These are phyloP conservation scores for Oryzias dopingdopingensis DNA, from an alignment of 2,797 vertebrate species.

Conservation along the genomic window DNA sequence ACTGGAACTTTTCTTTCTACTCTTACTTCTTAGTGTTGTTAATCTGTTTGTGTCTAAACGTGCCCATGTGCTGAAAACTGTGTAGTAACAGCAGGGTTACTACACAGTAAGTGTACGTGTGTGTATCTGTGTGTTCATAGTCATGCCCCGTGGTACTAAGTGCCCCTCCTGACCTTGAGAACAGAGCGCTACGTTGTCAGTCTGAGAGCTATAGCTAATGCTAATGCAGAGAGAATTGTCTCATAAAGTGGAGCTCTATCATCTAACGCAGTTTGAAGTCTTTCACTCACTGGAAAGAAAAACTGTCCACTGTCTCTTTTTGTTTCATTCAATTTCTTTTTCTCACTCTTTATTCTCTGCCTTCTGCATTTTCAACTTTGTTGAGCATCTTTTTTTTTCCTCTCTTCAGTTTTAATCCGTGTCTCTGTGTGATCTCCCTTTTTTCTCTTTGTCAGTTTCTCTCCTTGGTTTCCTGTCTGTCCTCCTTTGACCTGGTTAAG, in stretches of 20 bases:
- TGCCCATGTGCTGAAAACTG: not conserved
- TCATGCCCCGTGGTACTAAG: conserved; percentile 64
- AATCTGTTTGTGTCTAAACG: conserved; percentile 39
- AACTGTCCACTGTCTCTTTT: conserved; percentile 56
- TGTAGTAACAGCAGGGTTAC: conserved; percentile 17
- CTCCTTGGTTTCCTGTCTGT: conserved; percentile 51
- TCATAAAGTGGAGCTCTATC: conserved; percentile 64
- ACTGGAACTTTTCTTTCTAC: too few relatives aligned
- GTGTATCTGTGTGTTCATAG: conserved; percentile 27
- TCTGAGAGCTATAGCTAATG: conserved; percentile 73
- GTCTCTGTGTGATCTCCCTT: conserved; percentile 59
- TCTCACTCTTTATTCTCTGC: conserved; percentile 49
- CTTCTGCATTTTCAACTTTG: conserved; percentile 55
- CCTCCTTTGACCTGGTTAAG: conserved; percentile 43
- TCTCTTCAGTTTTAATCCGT: conserved; percentile 55
- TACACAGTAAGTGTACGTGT: conserved; percentile 7
- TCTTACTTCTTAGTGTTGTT: conserved; percentile 15
- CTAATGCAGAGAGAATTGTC: conserved; percentile 72
- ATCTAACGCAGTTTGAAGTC: conserved; percentile 67
- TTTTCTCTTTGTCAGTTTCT: conserved; percentile 56
- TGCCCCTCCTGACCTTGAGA: conserved; percentile 76
- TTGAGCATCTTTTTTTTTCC: conserved; percentile 42
- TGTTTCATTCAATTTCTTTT: conserved; percentile 61
- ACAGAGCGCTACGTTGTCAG: conserved; percentile 63
- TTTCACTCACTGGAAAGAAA: conserved; percentile 60